Percentiles rank a stretch among this genome's conserved stretches.
Conservation (phyloP, 2,888 invertebrate genomes). For the Corbicula japonica region DNA sequence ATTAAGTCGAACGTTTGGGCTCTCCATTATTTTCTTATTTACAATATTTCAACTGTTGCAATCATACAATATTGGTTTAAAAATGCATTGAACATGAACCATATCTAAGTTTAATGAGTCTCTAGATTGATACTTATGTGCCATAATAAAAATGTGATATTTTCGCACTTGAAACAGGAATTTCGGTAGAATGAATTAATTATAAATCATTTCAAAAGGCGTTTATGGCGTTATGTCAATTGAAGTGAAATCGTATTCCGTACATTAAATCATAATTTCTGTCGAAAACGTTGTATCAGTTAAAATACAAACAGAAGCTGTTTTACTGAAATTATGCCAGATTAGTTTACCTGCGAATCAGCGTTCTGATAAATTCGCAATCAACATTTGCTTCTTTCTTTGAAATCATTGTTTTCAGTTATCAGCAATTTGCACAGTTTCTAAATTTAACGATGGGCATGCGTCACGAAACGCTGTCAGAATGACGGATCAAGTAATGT, state of each 20-base stretch:
- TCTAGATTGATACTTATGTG: not conserved
- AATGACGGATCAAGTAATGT: not conserved
- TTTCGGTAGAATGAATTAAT: not conserved
- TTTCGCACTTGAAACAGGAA: not conserved
- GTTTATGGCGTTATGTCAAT: not conserved
- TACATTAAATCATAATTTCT: not conserved
- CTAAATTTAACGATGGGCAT: not conserved
- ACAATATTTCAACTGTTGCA: not conserved
- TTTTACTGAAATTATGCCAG: conserved; percentile 5
- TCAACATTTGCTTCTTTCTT: not conserved
- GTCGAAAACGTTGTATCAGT: no score
- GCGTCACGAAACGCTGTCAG: conserved; percentile 4
- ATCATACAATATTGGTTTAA: not conserved
- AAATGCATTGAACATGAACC: not conserved
- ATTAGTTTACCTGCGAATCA: not conserved
- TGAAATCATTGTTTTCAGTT: not conserved
- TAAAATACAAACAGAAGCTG: conserved; percentile 8
- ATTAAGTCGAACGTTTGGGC: not conserved
- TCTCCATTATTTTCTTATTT: not conserved
- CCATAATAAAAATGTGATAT: not conserved
- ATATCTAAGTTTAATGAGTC: not conserved
- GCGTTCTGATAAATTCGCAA: not conserved
- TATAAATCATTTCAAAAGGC: not conserved
- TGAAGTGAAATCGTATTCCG: not conserved
- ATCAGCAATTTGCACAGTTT: conserved; percentile 9